Conservation (phyloP, 2,113 vertebrate species). For the Pterocles burchelli region DNA sequence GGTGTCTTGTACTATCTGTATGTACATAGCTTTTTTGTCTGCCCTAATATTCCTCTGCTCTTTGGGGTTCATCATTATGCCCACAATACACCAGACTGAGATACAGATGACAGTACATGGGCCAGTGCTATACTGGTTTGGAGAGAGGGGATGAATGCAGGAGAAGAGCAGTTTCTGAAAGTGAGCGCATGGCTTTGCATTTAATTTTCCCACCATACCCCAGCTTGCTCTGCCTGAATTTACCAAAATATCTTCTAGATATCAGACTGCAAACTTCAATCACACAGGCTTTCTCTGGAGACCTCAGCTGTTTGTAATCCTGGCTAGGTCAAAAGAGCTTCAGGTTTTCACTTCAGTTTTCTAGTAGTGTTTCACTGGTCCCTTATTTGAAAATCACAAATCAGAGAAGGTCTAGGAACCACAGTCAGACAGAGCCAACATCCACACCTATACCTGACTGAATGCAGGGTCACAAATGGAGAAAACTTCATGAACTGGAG, state of each 20-base stretch:
- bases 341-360: background rate
- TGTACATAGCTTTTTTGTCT: background rate
- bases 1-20: background rate
- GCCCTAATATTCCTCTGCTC: background rate
- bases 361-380: background rate
- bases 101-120: rapidly evolving
- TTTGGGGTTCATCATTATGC: background rate
- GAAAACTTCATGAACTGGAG: background rate
- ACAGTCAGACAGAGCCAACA: background rate
- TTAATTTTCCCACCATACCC: background rate
- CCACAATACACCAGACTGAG: background rate
- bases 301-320: background rate
- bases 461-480: background rate
- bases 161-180: background rate
- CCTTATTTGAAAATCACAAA: background rate
- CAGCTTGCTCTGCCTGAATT: background rate
- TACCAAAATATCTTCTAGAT: background rate
- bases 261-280: background rate
- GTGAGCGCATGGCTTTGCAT: rapidly evolving
- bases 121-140: background rate
- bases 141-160: background rate
- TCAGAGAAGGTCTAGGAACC: background rate
- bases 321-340: background rate
- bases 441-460: background rate
- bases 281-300: background rate